Conservation (phyloP, 2,888 invertebrate species). For the Hemicrepidius hirtus region DNA sequence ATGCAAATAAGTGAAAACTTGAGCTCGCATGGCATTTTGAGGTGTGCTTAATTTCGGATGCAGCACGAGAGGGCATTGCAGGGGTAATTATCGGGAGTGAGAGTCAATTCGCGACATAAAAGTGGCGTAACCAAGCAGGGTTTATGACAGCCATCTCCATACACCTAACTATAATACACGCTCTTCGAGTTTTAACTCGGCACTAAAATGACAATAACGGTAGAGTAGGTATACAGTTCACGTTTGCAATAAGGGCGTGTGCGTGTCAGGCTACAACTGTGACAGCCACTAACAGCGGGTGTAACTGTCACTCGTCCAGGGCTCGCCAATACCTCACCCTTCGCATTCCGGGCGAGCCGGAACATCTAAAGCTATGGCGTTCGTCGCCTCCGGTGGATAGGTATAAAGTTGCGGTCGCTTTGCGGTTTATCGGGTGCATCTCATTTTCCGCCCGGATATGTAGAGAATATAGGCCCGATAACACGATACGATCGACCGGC, state of each 20-base stretch:
- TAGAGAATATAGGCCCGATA: conserved; percentile 41
- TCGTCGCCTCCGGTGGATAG: conserved; percentile 51
- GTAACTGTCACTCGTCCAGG: conserved; percentile 49
- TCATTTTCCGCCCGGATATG: conserved; percentile 51
- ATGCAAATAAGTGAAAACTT: conserved; percentile 1
- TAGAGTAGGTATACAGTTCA: conserved; percentile 47
- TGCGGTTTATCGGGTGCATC: conserved; percentile 52
- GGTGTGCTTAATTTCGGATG: conserved; percentile 20
- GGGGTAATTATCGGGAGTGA: conserved; percentile 38
- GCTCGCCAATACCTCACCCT: conserved; percentile 50
- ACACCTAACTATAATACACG: conserved; percentile 4
- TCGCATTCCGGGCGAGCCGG: conserved; percentile 50
- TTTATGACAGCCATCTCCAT: conserved; percentile 28
- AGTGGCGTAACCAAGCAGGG: conserved; percentile 2
- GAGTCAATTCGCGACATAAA: conserved; percentile 35
- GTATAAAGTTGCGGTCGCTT: conserved; percentile 53
- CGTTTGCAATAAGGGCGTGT: conserved; percentile 53
- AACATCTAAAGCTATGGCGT: conserved; percentile 51
- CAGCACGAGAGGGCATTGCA: conserved; percentile 30
- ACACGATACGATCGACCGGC: conserved; percentile 45
- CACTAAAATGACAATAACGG: conserved; percentile 47
- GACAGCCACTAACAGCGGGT: conserved; percentile 52
- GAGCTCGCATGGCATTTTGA: conserved; percentile 16
- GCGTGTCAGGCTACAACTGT: conserved; percentile 53
- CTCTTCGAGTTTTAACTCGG: conserved; percentile 35